These are phyloP conservation scores for Oophaga sylvatica DNA, from an alignment of 2,797 vertebrate species.

Conservation along the genomic window DNA sequence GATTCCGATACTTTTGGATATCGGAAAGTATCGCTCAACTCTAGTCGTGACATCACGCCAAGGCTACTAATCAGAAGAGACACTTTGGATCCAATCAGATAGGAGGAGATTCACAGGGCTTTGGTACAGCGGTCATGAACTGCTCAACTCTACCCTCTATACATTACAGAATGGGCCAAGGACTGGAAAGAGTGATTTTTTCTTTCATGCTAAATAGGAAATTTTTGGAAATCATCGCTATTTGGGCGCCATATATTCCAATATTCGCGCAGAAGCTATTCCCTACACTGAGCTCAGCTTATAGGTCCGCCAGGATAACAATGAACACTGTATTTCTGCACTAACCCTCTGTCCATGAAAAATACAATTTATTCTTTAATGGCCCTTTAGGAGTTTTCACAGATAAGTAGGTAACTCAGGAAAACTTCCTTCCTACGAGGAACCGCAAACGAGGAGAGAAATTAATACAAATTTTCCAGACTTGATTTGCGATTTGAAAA, in stretches of 20 bases:
- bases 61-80: too few relatives aligned
- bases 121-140: too few relatives aligned
- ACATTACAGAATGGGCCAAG: background rate
- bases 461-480: background rate
- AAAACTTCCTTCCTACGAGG: background rate
- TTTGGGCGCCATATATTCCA: background rate
- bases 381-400: background rate
- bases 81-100: too few relatives aligned
- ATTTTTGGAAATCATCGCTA: background rate
- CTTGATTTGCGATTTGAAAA: background rate
- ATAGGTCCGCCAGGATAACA: background rate
- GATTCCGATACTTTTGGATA: too few relatives aligned
- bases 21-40: too few relatives aligned
- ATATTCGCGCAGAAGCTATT: background rate
- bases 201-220: background rate
- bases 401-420: background rate
- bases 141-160: background rate
- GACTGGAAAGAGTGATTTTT: too few relatives aligned
- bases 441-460: background rate
- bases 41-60: too few relatives aligned
- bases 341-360: background rate
- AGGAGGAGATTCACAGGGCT: too few relatives aligned
- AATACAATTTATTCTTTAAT: slow-evolving; percentile 11
- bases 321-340: background rate
- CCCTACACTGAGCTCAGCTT: background rate